Evolutionary conservation across 2,797 vertebrate species (phyloP), one percentile per base, ranked within the genome.

Genomic region (Astyanax mexicanus): DNA sequence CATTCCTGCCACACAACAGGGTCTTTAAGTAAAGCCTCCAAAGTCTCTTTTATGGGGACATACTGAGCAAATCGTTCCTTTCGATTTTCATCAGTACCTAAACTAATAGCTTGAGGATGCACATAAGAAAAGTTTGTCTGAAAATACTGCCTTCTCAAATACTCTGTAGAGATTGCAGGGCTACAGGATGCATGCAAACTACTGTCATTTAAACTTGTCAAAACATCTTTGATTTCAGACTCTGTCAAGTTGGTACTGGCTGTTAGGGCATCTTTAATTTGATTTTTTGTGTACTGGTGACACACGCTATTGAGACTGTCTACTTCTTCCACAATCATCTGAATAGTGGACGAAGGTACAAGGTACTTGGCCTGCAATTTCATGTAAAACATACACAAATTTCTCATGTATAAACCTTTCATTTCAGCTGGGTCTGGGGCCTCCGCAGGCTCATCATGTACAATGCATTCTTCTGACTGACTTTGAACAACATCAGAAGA

Each of bases 361-460:
- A 79, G 77, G 47, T 69, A 57, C 58, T 78, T 68, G 68, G 27
- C 32, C 47, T 62, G 74, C 29, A 78, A 74, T 60, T 70, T 69
- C 66, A 80, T 72, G 60, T 83, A 85, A 79, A 83, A 79, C 73
- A 79, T 57, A n/a, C 58, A 76, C 25, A 82, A 45, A 73, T 82
- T 82, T n/a, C 29, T 82, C 65, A 72, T 71, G 70, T 79, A 80
- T 71, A 80, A 68, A 15, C 66, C 29, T 37, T 54, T 81, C 38
- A 77, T 78, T 68, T 80, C 71, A 42, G 52, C 3, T 60, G 40
- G 45, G 60, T 66, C 74, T 74, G 58, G 71, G 42, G 38, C 37
- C 58, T 75, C 40, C 29, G 68, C 73, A 68, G 42, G 54, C 49
- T 77, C 32, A 17, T 68, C 69, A 72, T 72, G 61, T 61, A 42